Conservation (phyloP, 2,888 invertebrate genomes). For the Hirtodrosophila alboralis region DNA sequence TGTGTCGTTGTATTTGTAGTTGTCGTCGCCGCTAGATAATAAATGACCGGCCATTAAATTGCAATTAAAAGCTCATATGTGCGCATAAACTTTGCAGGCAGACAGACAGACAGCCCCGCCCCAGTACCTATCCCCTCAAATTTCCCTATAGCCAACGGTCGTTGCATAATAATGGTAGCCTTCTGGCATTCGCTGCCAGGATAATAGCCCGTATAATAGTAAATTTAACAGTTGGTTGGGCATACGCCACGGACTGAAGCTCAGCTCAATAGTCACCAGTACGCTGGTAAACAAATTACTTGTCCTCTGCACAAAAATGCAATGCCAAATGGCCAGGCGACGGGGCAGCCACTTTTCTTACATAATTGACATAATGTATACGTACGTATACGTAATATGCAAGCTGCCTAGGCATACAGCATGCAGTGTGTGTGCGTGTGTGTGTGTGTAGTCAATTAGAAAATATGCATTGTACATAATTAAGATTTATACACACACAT, state of each 20-base stretch:
- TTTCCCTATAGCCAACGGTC: slow-evolving; percentile 58
- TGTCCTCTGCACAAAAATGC: slow-evolving; percentile 45
- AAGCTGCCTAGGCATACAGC: slow-evolving; percentile 21
- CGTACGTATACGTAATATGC: slow-evolving; percentile 74
- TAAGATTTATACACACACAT: slow-evolving; percentile 71
- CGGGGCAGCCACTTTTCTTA: slow-evolving; percentile 68
- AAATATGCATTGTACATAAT: slow-evolving; percentile 77
- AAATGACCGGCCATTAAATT: slow-evolving; percentile 83
- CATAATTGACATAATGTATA: slow-evolving; percentile 75
- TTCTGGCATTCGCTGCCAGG: slow-evolving; percentile 50
- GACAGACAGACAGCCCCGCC: slow-evolving; percentile 22
- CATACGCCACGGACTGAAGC: slow-evolving; percentile 50
- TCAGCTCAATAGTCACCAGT: slow-evolving; percentile 48
- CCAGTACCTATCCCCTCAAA: slow-evolving; percentile 11
- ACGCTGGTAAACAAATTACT: slow-evolving; percentile 76
- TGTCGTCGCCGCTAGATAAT: slow-evolving; percentile 80
- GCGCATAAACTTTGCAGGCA: slow-evolving; percentile 73
- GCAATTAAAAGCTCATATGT: slow-evolving; percentile 83
- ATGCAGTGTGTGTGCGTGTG: slow-evolving; percentile 1
- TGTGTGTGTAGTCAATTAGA: slow-evolving; percentile 69
- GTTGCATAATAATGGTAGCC: slow-evolving; percentile 65
- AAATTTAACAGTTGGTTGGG: slow-evolving; percentile 75
- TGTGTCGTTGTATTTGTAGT: slow-evolving; percentile 42
- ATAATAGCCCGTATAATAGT: slow-evolving; percentile 79
- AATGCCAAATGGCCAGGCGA: slow-evolving; percentile 42